Conservation (phyloP, 2,113 vertebrate species). For the Pontoporia blainvillei region DNA sequence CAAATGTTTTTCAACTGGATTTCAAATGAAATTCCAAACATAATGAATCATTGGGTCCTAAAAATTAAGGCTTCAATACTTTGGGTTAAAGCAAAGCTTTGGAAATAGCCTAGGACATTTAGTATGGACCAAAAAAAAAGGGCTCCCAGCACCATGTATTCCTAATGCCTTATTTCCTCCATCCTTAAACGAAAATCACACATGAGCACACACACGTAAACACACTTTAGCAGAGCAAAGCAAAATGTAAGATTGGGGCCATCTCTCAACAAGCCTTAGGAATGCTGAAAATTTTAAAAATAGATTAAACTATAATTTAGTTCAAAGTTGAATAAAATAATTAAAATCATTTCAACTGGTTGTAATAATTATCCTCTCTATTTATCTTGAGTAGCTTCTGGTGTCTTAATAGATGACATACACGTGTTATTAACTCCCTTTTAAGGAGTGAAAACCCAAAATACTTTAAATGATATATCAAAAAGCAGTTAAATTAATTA, state of each 20-base stretch:
- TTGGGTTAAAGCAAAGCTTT: neutral
- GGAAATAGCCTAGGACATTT: neutral
- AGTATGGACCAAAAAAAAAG: neutral
- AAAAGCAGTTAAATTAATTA: conserved; percentile 20
- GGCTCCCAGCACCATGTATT: neutral
- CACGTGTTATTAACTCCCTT: neutral
- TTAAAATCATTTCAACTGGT: neutral
- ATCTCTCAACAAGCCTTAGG: neutral
- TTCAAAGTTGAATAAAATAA: neutral
- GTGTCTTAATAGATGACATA: neutral
- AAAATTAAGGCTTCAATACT: neutral
- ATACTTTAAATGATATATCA: neutral
- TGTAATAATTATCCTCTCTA: neutral
- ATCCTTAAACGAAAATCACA: neutral
- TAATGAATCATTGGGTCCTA: neutral
- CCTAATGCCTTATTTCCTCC: neutral
- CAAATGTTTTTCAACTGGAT: neutral
- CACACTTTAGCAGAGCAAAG: neutral
- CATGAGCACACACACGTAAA: neutral
- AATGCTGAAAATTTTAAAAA: neutral
- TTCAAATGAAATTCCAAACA: conserved; percentile 12
- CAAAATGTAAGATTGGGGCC: neutral
- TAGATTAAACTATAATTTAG: neutral
- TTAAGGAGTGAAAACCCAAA: conserved; percentile 19
- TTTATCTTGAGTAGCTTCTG: neutral